Evolutionary conservation across 2,113 vertebrate species (phyloP).

Genomic region (Recurvirostra avosetta): DNA sequence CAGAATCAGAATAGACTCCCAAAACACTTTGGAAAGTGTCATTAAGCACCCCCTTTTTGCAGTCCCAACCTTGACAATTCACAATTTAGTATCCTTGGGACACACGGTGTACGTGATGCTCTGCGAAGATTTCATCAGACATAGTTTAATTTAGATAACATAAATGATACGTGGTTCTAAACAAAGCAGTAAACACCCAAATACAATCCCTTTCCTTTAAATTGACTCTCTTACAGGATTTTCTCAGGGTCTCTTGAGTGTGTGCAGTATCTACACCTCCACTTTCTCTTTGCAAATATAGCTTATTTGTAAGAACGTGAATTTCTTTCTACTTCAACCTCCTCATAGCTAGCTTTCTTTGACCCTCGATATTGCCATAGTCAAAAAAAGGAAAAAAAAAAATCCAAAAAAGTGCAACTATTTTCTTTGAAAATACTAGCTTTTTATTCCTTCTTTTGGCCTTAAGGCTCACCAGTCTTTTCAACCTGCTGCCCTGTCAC

Average conservation of each 20-base stretch:
- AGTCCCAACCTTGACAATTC: neutral
- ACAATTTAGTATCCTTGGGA: neutral
- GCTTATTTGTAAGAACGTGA: neutral
- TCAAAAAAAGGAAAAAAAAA: neutral
- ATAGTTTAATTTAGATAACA: neutral
- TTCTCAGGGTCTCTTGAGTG: neutral
- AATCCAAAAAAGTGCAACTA: neutral
- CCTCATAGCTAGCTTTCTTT: neutral
- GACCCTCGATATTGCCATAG: neutral
- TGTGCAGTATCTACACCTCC: neutral
- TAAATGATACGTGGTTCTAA: neutral
- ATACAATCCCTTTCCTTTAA: neutral
- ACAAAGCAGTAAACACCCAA: neutral
- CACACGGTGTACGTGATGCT: neutral
- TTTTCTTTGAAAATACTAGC: neutral
- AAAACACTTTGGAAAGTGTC: neutral
- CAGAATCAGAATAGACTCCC: neutral
- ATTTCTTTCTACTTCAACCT: neutral
- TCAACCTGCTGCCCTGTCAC: neutral
- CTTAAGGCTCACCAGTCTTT: neutral
- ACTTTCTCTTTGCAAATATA: neutral
- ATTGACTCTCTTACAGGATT: neutral
- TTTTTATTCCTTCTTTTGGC: neutral
- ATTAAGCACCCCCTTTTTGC: neutral
- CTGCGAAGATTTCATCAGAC: neutral